Evolutionary conservation across 2,113 vertebrate genomes (phyloP).

Genomic region (Harpagus bidentatus): DNA sequence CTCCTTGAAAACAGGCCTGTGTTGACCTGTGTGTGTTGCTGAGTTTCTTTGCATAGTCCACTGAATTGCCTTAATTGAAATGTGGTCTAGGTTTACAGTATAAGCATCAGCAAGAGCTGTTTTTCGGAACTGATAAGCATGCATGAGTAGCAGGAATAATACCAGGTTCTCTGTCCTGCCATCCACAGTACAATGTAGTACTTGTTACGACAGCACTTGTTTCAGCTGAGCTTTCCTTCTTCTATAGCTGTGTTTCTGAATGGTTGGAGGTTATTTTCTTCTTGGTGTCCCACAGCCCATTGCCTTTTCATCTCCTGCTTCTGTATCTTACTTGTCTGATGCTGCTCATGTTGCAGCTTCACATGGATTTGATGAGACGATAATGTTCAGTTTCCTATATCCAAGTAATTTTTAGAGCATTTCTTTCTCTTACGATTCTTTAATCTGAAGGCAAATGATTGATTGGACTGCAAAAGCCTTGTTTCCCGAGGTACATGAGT

Average conservation of each 20-base stretch:
- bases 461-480: not conserved
- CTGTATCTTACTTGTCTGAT: not conserved
- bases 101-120: not conserved
- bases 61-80: not conserved
- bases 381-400: not conserved
- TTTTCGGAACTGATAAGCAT: not conserved
- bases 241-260: not conserved
- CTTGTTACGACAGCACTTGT: not conserved
- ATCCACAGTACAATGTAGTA: not conserved
- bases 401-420: not conserved
- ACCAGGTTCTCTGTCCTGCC: not conserved
- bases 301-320: not conserved
- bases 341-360: not conserved
- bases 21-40: not conserved
- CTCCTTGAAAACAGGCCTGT: not conserved
- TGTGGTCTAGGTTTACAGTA: not conserved
- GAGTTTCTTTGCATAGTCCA: not conserved
- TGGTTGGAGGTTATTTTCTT: not conserved
- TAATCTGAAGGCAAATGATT: not conserved
- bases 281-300: not conserved
- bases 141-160: not conserved
- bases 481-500: not conserved
- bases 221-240: not conserved
- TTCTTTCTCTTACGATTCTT: not conserved
- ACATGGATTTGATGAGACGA: not conserved